These are phyloP conservation scores for Spialia ferax DNA, from an alignment of 2,888 invertebrate species.

Conservation along the genomic window DNA sequence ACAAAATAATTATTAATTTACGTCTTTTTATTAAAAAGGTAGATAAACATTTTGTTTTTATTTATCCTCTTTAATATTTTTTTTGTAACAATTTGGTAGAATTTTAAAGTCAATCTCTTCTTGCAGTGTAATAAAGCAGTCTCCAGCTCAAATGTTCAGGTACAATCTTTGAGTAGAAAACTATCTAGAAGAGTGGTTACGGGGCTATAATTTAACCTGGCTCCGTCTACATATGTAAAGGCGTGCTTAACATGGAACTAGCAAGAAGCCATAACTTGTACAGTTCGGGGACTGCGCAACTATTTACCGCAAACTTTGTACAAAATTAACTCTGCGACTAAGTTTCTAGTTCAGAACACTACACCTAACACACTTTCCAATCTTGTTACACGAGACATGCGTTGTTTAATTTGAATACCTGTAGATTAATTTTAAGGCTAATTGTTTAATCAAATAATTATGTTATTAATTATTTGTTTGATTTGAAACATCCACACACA, in stretches of 20 bases:
- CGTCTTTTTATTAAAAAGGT: too few species aligned
- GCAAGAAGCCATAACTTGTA: background rate
- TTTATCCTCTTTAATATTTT: too few species aligned
- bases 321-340: slow-evolving; percentile 4
- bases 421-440: too few species aligned
- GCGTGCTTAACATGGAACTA: background rate
- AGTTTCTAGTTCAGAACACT: background rate
- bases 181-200: background rate
- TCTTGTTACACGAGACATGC: background rate
- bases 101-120: too few species aligned
- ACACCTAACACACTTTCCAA: background rate
- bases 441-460: too few species aligned
- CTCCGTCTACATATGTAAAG: background rate
- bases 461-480: too few species aligned
- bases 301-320: slow-evolving; percentile 7
- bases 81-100: too few species aligned
- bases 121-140: too few species aligned
- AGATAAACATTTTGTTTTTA: too few species aligned
- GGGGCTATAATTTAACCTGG: background rate
- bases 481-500: too few species aligned
- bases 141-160: too few species aligned
- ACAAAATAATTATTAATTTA: too few species aligned
- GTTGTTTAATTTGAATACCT: background rate
- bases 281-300: background rate
- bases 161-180: background rate